A percentile compares a stretch with the other conserved stretches of the same genome.
phyloP scores from a whole-genome alignment of 2,113 vertebrate species.

The Cyanoderma ruficeps region DNA sequence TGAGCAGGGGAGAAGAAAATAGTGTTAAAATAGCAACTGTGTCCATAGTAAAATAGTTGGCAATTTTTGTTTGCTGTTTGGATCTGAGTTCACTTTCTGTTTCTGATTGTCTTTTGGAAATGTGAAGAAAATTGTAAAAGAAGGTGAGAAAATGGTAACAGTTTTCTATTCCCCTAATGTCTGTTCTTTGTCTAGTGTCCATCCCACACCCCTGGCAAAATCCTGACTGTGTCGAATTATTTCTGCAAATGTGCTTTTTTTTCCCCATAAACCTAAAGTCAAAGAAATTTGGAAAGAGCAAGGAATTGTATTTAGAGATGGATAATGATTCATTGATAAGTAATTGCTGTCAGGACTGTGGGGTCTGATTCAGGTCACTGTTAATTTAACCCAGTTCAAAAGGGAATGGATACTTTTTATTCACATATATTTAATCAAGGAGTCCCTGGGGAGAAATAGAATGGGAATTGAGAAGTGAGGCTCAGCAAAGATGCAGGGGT shows the following conservation, averaged over 20 bases:
- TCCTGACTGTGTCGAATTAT: not conserved
- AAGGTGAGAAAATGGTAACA: not conserved
- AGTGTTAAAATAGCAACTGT: not conserved
- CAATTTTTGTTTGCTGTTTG: not conserved
- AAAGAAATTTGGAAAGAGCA: not conserved
- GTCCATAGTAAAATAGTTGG: not conserved
- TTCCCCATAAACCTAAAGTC: not conserved
- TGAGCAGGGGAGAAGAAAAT: not conserved
- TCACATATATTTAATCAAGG: conserved; percentile 30
- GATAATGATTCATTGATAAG: conserved; percentile 38
- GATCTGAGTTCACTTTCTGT: not conserved
- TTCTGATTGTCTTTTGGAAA: not conserved
- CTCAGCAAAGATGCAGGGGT: not conserved
- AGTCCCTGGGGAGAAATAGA: not conserved
- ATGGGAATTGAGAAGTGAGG: not conserved
- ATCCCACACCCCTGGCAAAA: not conserved
- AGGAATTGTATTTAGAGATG: not conserved
- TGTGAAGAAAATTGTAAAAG: not conserved
- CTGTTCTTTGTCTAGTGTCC: not conserved
- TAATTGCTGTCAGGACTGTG: conserved; percentile 19
- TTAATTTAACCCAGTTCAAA: conserved; percentile 50
- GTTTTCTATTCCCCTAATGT: not conserved
- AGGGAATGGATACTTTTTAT: not conserved
- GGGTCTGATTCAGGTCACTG: conserved; percentile 31
- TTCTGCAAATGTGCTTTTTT: not conserved